Evolutionary conservation across 2,797 vertebrate species (phyloP).

Genomic region (Sphaeramia orbicularis): DNA sequence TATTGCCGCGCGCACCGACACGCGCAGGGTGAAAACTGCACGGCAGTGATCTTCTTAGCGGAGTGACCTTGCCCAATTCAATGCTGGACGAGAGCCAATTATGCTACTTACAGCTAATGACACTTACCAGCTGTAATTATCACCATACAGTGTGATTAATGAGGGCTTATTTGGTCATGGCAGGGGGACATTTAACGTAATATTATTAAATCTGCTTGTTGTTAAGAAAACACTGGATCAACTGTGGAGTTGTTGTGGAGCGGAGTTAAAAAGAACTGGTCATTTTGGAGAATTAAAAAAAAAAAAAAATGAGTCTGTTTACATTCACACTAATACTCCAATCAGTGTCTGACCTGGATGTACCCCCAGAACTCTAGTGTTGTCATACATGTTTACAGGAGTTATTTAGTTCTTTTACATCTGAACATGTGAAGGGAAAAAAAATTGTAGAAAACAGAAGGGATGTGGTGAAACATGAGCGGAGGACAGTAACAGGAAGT

Average conservation of each 20-base stretch:
- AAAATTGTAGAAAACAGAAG: too few relatives aligned
- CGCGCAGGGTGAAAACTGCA: constrained; percentile 4
- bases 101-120: constrained; percentile 57
- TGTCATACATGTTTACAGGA: too few relatives aligned
- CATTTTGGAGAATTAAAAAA: constrained; percentile 12
- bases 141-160: constrained; percentile 57
- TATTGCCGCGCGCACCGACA: background rate
- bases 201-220: constrained; percentile 48
- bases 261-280: constrained; percentile 14
- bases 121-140: constrained; percentile 58
- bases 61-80: constrained; percentile 55
- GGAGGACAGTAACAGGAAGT: too few relatives aligned
- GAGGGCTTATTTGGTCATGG: constrained; percentile 24
- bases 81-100: constrained; percentile 53
- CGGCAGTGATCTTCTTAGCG: constrained; percentile 23
- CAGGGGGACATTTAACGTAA: constrained; percentile 27
- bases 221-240: constrained; percentile 13
- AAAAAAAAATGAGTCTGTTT: background rate
- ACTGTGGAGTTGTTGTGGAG: background rate
- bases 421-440: too few relatives aligned
- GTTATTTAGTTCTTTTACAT: too few relatives aligned
- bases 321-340: too few relatives aligned
- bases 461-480: too few relatives aligned
- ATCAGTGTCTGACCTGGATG: too few relatives aligned
- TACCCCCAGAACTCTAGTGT: too few relatives aligned